phyloP scores from a whole-genome alignment of 1,140 invertebrate genomes.

The Ceratitis capitata region DNA sequence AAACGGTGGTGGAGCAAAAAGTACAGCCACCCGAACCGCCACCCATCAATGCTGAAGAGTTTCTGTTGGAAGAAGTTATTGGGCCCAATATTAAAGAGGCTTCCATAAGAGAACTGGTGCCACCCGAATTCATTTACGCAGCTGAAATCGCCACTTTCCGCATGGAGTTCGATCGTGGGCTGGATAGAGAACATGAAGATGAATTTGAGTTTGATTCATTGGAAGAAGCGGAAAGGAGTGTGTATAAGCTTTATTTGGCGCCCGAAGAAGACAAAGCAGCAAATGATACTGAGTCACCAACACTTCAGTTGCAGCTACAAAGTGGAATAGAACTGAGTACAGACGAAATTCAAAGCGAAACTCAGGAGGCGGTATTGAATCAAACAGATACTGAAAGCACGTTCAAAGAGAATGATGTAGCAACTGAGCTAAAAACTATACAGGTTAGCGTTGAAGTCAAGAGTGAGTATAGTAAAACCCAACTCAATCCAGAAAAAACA shows the following conservation, averaged over 20 bases:
- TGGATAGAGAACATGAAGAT: conserved; percentile 49
- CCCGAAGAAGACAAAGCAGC: not conserved
- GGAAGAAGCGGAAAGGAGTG: conserved; percentile 46
- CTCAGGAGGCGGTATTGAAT: not conserved
- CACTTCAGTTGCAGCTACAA: too few relatives aligned
- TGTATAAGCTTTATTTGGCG: conserved; percentile 54
- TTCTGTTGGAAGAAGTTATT: conserved; percentile 59
- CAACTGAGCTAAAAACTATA: not conserved
- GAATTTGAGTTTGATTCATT: conserved; percentile 51
- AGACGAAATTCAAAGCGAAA: not conserved
- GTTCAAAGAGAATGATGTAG: too few relatives aligned
- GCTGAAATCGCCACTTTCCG: conserved; percentile 59
- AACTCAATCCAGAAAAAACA: not conserved
- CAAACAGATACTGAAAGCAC: not conserved
- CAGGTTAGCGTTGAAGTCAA: not conserved
- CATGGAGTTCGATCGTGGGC: conserved; percentile 54
- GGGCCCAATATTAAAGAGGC: conserved; percentile 54
- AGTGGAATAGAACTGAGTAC: not conserved
- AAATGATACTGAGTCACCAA: not conserved
- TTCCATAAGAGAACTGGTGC: conserved; percentile 53
- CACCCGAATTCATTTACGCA: conserved; percentile 53
- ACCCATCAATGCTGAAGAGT: conserved; percentile 49
- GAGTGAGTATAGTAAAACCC: not conserved
- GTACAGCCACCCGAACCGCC: conserved; percentile 45
- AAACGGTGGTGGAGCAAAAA: conserved; percentile 20